Base-by-base conservation (phyloP, 1,140 invertebrate species). In the Drosophila serrata region DNA sequence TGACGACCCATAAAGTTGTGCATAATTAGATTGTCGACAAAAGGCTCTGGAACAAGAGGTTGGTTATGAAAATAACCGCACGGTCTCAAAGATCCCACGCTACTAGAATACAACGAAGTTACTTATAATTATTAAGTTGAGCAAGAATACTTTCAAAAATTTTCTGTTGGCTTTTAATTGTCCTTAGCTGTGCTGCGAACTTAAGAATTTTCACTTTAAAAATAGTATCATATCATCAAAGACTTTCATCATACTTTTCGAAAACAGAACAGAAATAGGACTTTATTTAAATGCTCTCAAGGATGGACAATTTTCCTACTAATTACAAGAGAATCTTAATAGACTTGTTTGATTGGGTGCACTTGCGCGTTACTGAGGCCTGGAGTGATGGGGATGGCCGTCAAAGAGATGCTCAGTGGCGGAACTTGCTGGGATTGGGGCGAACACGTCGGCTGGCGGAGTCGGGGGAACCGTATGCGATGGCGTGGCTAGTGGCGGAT, bases 401-500 rank as follows among this genome's bases (percentile, higher is more conserved):
- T 70, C 61, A 60, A 70, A 68, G 74, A 24, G 40, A 48, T 31
- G 42, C 53, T 79, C 90, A 92, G 51, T 92, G 91, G 42, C 91
- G 91, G 51, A 81, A 77, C 62, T 92, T 92, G 84, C 88, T 82
- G 48, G 91, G 79, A 46, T 72, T 67, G 43, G 91, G 82, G 46
- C 86, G 91, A 33, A 65, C 84, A 19, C 82, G 90, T 13, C 85
- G 74, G 19, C 69, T 76, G 11, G 70, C 91, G 8, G 90, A 75
- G 8, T 92, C 92, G 17, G 94, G 93, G 27, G 94, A 93, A 29
- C 95, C 95, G 78, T 95, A 96, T 11, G 95, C 95, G 6, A 95
- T 95, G 9, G 95, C 95, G 75, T 95, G 95, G 78, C 95, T 95
- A 35, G 94, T 95, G 40, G 95, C 95, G 0, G 95, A 94, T 22